phyloP scores from a whole-genome alignment of 2,888 invertebrate species.

The Hirtodrosophila duncani region DNA sequence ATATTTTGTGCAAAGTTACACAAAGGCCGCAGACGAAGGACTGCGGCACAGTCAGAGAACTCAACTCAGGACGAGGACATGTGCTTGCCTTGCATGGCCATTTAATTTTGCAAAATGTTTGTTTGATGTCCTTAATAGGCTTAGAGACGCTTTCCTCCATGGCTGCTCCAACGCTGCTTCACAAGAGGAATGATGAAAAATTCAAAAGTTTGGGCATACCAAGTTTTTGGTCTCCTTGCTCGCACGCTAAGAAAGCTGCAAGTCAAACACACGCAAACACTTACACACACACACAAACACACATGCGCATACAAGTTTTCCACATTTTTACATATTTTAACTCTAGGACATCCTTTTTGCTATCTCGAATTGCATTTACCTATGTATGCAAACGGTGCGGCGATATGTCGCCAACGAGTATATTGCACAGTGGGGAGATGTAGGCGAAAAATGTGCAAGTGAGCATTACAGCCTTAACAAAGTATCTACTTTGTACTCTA shows the following conservation, averaged over 20 bases:
- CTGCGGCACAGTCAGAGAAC: background rate
- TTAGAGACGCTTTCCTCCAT: slow-evolving; percentile 39
- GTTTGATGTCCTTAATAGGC: slow-evolving; percentile 73
- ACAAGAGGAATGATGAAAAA: slow-evolving; percentile 57
- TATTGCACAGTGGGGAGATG: too few relatives aligned
- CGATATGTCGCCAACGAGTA: slow-evolving; percentile 23
- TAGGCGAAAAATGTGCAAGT: too few relatives aligned
- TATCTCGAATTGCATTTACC: slow-evolving; percentile 56
- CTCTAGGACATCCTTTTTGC: slow-evolving; percentile 29
- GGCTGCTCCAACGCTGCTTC: slow-evolving; percentile 20
- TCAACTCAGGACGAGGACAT: slow-evolving; percentile 42
- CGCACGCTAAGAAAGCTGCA: slow-evolving; percentile 52
- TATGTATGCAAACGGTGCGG: slow-evolving; percentile 21
- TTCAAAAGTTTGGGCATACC: slow-evolving; percentile 49
- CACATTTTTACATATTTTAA: slow-evolving; percentile 40
- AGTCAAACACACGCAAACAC: slow-evolving; percentile 67
- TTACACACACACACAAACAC: too few relatives aligned
- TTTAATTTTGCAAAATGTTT: slow-evolving; percentile 74
- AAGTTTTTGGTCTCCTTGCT: background rate
- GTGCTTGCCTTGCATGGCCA: slow-evolving; percentile 70
- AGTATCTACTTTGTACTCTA: too few relatives aligned
- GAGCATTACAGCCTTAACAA: too few relatives aligned
- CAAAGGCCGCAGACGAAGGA: slow-evolving; percentile 36
- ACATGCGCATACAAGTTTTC: too few relatives aligned
- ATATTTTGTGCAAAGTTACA: slow-evolving; percentile 70